These are phyloP conservation scores for Phrynosoma platyrhinos DNA, from an alignment of 2,113 vertebrate genomes.

Conservation along the genomic window DNA sequence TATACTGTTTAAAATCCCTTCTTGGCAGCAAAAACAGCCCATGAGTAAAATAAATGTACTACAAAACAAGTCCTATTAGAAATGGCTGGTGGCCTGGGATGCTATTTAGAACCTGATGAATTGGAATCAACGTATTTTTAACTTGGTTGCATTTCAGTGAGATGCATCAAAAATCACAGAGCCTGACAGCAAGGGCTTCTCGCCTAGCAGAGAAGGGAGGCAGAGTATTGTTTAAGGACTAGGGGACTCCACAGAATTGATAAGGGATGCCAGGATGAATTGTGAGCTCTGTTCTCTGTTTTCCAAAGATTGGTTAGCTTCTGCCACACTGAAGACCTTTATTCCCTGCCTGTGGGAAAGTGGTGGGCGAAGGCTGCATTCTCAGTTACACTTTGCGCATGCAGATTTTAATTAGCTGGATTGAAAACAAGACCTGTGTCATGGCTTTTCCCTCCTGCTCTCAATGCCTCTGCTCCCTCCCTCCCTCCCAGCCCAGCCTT, in stretches of 20 bases:
- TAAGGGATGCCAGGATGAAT: conserved; percentile 78
- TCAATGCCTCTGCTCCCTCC: background rate
- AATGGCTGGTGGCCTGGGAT: conserved; percentile 29
- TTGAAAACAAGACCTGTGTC: conserved; percentile 79
- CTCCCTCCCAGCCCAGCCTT: background rate
- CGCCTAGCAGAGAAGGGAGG: conserved; percentile 4
- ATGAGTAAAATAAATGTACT: conserved; percentile 51
- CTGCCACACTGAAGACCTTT: conserved; percentile 84
- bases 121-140: conserved; percentile 59
- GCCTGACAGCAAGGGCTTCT: conserved; percentile 62
- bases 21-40: conserved; percentile 39
- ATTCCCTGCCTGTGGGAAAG: conserved; percentile 86
- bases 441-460: conserved; percentile 66
- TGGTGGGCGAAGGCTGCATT: conserved; percentile 80
- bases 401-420: conserved; percentile 84
- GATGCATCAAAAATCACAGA: conserved; percentile 58
- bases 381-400: conserved; percentile 78
- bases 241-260: conserved; percentile 59
- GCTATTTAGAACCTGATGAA: conserved; percentile 57
- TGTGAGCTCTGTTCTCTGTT: conserved; percentile 80
- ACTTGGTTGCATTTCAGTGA: conserved; percentile 60
- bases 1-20: conserved; percentile 38
- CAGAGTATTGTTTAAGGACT: conserved; percentile 27
- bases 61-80: conserved; percentile 42
- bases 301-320: conserved; percentile 79